Percentiles rank a stretch among this genome's conserved stretches.
These are phyloP conservation scores for Euplagia quadripunctaria DNA, from an alignment of 2,888 invertebrate species.

Conservation along the genomic window DNA sequence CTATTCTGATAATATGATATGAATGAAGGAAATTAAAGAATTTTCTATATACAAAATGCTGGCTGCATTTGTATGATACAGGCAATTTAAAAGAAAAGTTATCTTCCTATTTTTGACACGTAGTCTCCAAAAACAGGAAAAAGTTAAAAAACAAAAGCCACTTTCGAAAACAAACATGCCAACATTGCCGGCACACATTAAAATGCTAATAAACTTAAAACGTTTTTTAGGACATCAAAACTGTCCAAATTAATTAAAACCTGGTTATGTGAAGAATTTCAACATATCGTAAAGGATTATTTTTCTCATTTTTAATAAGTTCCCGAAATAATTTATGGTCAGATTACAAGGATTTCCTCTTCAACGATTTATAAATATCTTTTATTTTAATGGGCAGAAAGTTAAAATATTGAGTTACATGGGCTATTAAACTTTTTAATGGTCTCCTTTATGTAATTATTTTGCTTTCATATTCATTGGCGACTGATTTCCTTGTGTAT, in stretches of 20 bases:
- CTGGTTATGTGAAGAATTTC: constrained; percentile 19
- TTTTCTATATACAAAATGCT: neutral
- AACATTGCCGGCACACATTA: constrained; percentile 12
- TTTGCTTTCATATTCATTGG: neutral
- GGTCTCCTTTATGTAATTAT: constrained; percentile 12
- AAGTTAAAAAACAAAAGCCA: constrained; percentile 18
- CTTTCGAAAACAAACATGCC: constrained; percentile 10
- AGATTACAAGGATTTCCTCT: constrained; percentile 38
- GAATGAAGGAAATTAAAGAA: neutral
- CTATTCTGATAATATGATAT: neutral
- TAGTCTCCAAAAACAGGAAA: too few species aligned
- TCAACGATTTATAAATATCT: constrained; percentile 20
- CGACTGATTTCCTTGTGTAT: neutral
- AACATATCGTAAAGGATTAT: constrained; percentile 39
- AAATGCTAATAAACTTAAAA: constrained; percentile 19
- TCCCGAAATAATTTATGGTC: constrained; percentile 45
- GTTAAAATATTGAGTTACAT: constrained; percentile 33
- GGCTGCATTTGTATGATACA: neutral
- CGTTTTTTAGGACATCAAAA: constrained; percentile 30
- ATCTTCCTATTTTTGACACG: constrained; percentile 2
- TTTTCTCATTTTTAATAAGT: constrained; percentile 35
- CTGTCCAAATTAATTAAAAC: constrained; percentile 42
- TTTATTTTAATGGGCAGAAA: constrained; percentile 31
- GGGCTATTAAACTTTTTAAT: constrained; percentile 31
- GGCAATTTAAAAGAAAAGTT: neutral